These are phyloP conservation scores for Meandrina meandrites DNA, from an alignment of 92 coral and sea anemone genomes.

Conservation along the genomic window DNA sequence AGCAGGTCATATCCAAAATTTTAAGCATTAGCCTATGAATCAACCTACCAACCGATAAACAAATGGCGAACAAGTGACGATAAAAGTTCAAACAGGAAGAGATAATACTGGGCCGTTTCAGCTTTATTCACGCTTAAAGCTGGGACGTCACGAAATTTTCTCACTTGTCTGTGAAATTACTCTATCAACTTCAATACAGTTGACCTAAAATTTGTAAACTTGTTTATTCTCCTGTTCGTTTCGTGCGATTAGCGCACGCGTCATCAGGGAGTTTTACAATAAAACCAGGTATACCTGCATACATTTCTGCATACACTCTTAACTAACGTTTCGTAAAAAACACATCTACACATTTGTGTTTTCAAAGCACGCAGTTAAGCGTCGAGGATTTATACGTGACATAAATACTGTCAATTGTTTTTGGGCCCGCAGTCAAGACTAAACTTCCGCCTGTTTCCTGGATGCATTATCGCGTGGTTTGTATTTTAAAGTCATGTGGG, in stretches of 20 bases:
- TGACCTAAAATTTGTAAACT: too few species aligned
- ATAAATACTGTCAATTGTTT: not conserved
- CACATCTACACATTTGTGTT: not conserved
- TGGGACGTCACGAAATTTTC: too few species aligned
- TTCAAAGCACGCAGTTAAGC: not conserved
- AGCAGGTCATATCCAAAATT: not conserved
- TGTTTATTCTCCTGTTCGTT: too few species aligned
- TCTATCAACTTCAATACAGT: too few species aligned
- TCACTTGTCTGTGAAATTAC: too few species aligned
- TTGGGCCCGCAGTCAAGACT: not conserved
- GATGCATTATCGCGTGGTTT: not conserved
- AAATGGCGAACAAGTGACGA: too few species aligned
- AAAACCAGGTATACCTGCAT: not conserved
- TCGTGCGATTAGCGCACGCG: not conserved
- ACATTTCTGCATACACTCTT: constrained; percentile 2
- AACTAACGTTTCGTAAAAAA: not conserved
- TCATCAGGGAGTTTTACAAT: not conserved
- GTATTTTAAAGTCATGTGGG: too few species aligned
- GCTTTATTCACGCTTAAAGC: too few species aligned
- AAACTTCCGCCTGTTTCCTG: not conserved
- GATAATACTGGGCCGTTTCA: constrained; percentile 1
- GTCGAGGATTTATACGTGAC: too few species aligned
- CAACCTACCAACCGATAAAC: too few species aligned
- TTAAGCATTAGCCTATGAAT: too few species aligned
- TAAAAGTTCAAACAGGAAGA: not conserved